Evolutionary conservation across 1,140 invertebrate genomes (phyloP).

Genomic region (Zaprionus gabonicus): DNA sequence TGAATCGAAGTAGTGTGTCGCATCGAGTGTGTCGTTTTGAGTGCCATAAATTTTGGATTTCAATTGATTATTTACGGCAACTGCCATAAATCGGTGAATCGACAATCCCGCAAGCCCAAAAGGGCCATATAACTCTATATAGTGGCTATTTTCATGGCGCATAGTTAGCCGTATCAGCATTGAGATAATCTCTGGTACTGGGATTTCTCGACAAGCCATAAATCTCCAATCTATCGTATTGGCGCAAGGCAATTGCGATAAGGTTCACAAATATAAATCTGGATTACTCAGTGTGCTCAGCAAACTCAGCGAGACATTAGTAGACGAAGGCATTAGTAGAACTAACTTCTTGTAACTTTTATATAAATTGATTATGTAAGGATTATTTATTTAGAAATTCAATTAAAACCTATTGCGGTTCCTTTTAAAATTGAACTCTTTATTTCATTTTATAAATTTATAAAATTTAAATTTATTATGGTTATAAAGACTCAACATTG

Average conservation of each 20-base stretch:
- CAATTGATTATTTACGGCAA: constrained; percentile 14
- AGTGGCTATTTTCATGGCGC: constrained; percentile 25
- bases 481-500: too few species aligned
- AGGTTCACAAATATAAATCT: background rate
- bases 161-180: constrained; percentile 13
- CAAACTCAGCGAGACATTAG: background rate
- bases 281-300: background rate
- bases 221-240: constrained; percentile 16
- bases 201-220: constrained; percentile 34
- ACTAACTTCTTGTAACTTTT: background rate
- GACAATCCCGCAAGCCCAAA: constrained; percentile 22
- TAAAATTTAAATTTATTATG: background rate
- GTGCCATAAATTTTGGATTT: constrained; percentile 40
- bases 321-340: background rate
- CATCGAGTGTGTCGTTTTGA: constrained; percentile 36
- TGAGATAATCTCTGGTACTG: constrained; percentile 33
- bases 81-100: constrained; percentile 28
- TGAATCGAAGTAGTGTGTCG: constrained; percentile 7
- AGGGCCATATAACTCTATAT: background rate
- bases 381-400: background rate
- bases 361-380: background rate
- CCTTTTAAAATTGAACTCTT: background rate
- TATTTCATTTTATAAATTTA: background rate
- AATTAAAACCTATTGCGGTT: background rate
- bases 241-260: background rate